These are phyloP conservation scores for Hydropotes inermis DNA, from an alignment of 2,113 vertebrate species.

Conservation along the genomic window DNA sequence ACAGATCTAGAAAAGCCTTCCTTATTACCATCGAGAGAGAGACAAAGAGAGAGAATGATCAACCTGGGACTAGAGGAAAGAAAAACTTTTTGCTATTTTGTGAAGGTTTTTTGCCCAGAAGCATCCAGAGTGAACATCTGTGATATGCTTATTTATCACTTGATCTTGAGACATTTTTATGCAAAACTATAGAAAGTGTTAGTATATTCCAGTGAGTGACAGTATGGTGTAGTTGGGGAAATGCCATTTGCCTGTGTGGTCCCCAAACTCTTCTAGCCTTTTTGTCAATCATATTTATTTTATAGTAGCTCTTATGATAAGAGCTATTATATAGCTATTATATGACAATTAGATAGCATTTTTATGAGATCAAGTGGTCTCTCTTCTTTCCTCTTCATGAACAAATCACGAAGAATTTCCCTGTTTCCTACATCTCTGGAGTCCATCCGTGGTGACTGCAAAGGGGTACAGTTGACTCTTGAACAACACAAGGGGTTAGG, in stretches of 20 bases:
- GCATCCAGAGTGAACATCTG: background rate
- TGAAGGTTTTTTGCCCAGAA: background rate
- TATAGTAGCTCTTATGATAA: slow-evolving; percentile 18
- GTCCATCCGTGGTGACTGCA: background rate
- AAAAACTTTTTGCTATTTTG: background rate
- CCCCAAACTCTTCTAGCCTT: slow-evolving; percentile 30
- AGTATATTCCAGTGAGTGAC: slow-evolving; percentile 38
- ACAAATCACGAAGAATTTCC: background rate
- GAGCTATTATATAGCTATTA: background rate
- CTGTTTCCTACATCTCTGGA: background rate
- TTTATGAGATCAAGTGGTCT: background rate
- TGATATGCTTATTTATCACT: slow-evolving; percentile 48
- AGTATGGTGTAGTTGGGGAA: background rate
- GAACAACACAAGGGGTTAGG: background rate
- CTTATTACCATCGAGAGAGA: background rate
- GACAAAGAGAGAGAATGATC: background rate
- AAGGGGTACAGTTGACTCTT: background rate
- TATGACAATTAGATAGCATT: background rate
- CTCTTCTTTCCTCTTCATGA: background rate
- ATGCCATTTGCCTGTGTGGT: slow-evolving; percentile 41
- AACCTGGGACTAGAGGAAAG: background rate
- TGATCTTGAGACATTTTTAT: slow-evolving; percentile 46
- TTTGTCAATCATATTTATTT: slow-evolving; percentile 49
- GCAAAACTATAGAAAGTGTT: slow-evolving; percentile 35
- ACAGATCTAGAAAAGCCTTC: background rate